These are phyloP conservation scores for Elachura formosa DNA, from an alignment of 2,113 vertebrate species.

Conservation along the genomic window DNA sequence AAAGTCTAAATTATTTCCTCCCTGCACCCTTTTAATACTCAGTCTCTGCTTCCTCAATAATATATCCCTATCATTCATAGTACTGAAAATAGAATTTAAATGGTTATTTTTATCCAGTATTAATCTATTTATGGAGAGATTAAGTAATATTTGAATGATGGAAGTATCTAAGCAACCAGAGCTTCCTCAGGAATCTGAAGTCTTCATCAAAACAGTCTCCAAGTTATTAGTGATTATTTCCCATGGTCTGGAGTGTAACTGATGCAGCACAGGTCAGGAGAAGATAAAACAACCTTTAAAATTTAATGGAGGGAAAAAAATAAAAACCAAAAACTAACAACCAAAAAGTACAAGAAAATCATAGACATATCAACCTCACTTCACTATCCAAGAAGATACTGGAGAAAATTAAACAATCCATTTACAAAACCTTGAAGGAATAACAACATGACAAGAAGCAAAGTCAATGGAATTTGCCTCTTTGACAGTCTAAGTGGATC, in stretches of 20 bases:
- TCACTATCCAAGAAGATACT: not conserved
- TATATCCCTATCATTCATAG: not conserved
- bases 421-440: not conserved
- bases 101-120: not conserved
- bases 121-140: not conserved
- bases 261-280: not conserved
- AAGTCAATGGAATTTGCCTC: not conserved
- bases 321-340: not conserved
- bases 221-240: not conserved
- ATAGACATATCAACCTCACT: not conserved
- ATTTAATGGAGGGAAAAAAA: not conserved
- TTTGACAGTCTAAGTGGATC: not conserved
- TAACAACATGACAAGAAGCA: not conserved
- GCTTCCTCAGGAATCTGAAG: not conserved
- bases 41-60: not conserved
- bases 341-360: not conserved
- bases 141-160: not conserved
- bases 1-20: not conserved
- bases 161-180: not conserved
- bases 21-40: not conserved
- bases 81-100: not conserved
- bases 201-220: not conserved
- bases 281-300: not conserved
- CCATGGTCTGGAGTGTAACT: not conserved
- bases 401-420: not conserved